Evolutionary conservation across 37 sponge, comb jelly and placozoan species (phyloP), one percentile per base, ranked within the genome.

Genomic region (Geodia barretti): DNA sequence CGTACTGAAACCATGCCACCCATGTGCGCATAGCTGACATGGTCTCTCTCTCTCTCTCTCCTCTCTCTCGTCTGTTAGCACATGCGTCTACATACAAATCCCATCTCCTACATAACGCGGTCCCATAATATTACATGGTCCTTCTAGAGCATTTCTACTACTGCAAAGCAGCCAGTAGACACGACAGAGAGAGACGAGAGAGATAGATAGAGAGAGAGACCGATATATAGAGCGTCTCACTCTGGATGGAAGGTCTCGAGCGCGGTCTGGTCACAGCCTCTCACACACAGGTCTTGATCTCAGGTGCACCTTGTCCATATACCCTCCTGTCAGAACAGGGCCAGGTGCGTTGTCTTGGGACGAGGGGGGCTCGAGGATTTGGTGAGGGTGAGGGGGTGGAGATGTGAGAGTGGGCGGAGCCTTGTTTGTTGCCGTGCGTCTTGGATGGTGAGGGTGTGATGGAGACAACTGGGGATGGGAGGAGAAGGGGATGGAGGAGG

Each of bases 281-380:
- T 93, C 91, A 84, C 96, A 96, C 0, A 96, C 79, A 38, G 90
- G 86, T 39, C 87, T 96, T 30, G 90, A 73, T 8, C 96, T 74
- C 11, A 93, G 20, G 68, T 47, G 85, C 0, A 94, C 90, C 76
- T 93, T 28, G 33, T 86, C n/a, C 76, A 60, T 93, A 96, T 42
- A 90, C 83, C 81, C 92, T 95, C 23, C 96, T n/a, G 88, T 41
- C 87, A 95, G 65, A 95, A 95, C 61, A 95, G 76, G 2, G 82
- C 90, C 41, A 95, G 71, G 0, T 94, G 89, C 1, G 88, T 84
- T 25, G 75, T 78, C 3, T 84, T 92, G 24, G 86, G 90, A 35
- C 77, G 84, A 34, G 78, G 59, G 11, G 82, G 54, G 33, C 79
- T 68, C 11, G 82, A 30, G 28, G 64, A 54, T n/a, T n/a, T n/a